phyloP scores from a whole-genome alignment of 2,113 vertebrate genomes.

The Alectura lathami region DNA sequence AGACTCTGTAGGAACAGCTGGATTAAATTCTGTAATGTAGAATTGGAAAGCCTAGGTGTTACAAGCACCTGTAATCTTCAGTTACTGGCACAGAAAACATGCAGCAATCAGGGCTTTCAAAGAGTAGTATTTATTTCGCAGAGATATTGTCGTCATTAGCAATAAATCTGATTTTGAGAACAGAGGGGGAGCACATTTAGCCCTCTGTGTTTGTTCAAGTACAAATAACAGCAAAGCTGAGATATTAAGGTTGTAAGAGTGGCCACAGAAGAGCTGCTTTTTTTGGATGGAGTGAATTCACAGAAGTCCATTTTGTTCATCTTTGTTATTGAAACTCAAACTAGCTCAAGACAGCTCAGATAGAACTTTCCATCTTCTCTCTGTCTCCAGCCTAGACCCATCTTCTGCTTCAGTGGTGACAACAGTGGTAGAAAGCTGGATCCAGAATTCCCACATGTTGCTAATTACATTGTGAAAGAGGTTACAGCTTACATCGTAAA shows the following conservation, averaged over 20 bases:
- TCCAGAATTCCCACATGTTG: neutral
- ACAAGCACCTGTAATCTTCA: neutral
- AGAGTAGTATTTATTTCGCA: neutral
- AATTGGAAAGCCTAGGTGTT: neutral
- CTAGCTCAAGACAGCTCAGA: neutral
- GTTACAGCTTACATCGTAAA: neutral
- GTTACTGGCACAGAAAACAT: neutral
- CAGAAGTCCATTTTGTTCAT: neutral
- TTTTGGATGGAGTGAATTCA: neutral
- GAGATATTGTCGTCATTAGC: accelerated
- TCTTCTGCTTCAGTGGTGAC: neutral
- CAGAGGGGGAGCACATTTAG: neutral
- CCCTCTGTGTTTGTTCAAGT: neutral
- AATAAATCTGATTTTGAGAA: neutral
- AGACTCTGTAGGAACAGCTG: neutral
- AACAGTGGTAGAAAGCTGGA: neutral
- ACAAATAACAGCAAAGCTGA: neutral
- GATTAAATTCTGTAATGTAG: neutral
- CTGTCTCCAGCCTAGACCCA: neutral
- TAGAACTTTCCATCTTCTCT: neutral
- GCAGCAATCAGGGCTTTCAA: neutral
- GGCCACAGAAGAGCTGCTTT: neutral
- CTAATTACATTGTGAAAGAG: slow-evolving; percentile 12
- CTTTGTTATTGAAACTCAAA: neutral
- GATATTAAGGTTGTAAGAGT: neutral